Evolutionary conservation across 1,140 invertebrate genomes (phyloP).

Genomic region (Pseudachorutes palmiensis): DNA sequence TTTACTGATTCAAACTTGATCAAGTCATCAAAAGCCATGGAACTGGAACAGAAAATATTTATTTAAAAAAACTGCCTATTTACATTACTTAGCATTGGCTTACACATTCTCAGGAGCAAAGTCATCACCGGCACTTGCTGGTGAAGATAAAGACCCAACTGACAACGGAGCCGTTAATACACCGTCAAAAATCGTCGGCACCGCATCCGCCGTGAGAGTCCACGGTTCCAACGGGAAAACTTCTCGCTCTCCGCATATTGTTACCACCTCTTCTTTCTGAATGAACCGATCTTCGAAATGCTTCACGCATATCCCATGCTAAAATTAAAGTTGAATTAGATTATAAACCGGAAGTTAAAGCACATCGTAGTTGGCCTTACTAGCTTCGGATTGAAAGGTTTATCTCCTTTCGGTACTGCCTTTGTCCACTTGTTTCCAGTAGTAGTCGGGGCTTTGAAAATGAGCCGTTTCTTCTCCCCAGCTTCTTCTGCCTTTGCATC

Average conservation of each 20-base stretch:
- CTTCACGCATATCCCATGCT: conserved; percentile 14
- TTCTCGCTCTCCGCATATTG: neutral
- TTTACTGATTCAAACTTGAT: conserved; percentile 3
- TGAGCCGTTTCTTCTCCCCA: neutral
- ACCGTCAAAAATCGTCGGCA: conserved; percentile 17
- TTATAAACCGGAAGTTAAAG: neutral
- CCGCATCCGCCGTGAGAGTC: conserved; percentile 16
- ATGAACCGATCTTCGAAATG: conserved; percentile 20
- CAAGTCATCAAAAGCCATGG: neutral
- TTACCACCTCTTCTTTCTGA: conserved; percentile 10
- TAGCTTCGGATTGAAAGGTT: neutral
- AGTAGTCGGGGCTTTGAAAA: neutral
- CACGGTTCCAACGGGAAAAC: neutral
- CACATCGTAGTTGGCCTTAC: conserved; percentile 1
- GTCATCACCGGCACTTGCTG: neutral
- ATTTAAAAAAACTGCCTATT: neutral
- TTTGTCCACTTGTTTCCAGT: neutral
- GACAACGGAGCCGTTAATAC: neutral
- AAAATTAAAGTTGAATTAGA: neutral
- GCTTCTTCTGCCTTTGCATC: neutral
- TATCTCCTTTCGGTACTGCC: neutral
- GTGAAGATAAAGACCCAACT: neutral
- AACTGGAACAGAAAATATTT: neutral
- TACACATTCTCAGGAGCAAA: neutral
- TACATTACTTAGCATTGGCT: conserved; percentile 1